These are phyloP conservation scores for Cervus canadensis DNA, from an alignment of 2,113 vertebrate genomes.

Conservation along the genomic window DNA sequence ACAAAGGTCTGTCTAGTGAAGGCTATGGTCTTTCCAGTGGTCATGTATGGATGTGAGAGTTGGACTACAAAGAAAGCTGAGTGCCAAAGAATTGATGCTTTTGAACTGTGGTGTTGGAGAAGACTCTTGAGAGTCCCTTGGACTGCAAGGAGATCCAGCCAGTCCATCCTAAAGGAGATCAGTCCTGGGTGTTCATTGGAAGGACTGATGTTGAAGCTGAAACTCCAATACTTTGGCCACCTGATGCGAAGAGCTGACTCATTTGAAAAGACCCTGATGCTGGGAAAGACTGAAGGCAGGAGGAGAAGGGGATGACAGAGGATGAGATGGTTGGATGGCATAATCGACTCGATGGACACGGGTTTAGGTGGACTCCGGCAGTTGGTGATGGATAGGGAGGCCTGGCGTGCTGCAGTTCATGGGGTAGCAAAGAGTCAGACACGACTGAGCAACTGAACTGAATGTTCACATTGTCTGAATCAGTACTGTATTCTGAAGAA, in stretches of 20 bases:
- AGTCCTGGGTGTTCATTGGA: no score
- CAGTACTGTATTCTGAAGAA: not conserved
- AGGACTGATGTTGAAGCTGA: not conserved
- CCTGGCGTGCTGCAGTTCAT: not conserved
- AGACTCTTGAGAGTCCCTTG: not conserved
- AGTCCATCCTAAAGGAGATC: not conserved
- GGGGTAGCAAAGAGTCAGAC: not conserved
- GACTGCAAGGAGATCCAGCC: not conserved
- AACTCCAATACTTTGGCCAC: not conserved
- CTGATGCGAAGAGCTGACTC: not conserved
- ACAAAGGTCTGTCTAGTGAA: no score
- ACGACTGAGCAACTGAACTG: not conserved
- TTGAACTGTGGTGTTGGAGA: not conserved
- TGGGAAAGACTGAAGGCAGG: not conserved
- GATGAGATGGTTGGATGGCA: not conserved
- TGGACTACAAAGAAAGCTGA: not conserved
- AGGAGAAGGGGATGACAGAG: not conserved
- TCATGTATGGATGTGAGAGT: not conserved
- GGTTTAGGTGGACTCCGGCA: not conserved
- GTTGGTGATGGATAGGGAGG: not conserved
- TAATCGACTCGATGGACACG: not conserved
- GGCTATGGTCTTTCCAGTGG: no score
- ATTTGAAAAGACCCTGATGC: not conserved
- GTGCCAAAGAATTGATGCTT: not conserved
- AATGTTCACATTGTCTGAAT: not conserved